Conservation (phyloP, 1,140 invertebrate genomes). For the Ectropis grisescens region DNA sequence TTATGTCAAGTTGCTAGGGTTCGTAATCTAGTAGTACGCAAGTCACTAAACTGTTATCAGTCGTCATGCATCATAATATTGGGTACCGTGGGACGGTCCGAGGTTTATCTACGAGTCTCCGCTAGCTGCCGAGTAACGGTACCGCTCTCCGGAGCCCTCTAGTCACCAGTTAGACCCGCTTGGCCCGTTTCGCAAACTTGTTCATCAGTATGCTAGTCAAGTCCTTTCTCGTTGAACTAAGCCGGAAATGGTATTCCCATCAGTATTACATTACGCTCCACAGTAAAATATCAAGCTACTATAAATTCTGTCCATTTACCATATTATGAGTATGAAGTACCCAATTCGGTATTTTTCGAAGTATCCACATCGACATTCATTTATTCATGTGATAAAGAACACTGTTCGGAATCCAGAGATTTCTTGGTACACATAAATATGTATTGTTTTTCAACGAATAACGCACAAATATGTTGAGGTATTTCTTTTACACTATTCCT, state of each 20-base stretch:
- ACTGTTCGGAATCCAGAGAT: constrained; percentile 10
- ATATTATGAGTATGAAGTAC: too few species aligned
- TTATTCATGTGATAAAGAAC: constrained; percentile 17
- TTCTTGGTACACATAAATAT: constrained; percentile 4
- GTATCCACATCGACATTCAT: constrained; percentile 22
- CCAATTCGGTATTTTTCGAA: too few species aligned
- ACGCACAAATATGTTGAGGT: too few species aligned
- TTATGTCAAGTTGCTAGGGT: too few species aligned
- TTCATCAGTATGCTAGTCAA: constrained; percentile 20
- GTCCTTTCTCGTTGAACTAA: constrained; percentile 19
- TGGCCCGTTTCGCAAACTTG: constrained; percentile 28
- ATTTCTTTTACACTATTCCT: too few species aligned
- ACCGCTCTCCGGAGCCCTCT: constrained; percentile 25
- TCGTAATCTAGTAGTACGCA: too few species aligned
- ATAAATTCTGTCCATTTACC: too few species aligned
- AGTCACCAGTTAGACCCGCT: constrained; percentile 19
- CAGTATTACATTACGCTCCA: too few species aligned
- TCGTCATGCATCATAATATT: too few species aligned
- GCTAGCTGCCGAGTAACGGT: constrained; percentile 42
- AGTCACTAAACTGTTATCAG: too few species aligned
- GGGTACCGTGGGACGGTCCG: constrained; percentile 26
- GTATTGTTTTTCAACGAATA: constrained; percentile 2
- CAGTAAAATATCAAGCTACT: too few species aligned
- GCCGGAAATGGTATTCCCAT: constrained; percentile 24
- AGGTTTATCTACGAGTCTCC: constrained; percentile 37